Evolutionary conservation across 2,797 vertebrate species (phyloP).

Genomic region (Nyctalus aviator): DNA sequence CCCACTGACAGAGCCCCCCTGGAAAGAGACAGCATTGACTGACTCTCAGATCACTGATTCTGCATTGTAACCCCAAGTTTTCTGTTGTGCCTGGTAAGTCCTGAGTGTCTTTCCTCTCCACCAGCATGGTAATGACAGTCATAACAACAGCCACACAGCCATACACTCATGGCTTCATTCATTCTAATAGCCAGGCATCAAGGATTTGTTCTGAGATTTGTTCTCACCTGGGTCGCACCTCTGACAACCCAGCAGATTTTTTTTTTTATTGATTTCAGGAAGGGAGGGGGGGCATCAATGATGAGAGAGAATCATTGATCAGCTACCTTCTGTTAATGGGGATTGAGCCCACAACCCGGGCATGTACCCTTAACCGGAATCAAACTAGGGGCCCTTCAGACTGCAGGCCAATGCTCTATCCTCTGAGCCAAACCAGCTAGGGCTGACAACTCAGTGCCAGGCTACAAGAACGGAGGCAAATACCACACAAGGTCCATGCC

Average conservation of each 20-base stretch:
- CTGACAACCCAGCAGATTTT: background rate
- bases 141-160: background rate
- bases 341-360: too few species aligned
- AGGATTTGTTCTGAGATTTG: accelerated
- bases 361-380: too few species aligned
- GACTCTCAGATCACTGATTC: background rate
- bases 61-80: accelerated
- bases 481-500: background rate
- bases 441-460: background rate
- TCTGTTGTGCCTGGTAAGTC: background rate
- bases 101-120: background rate
- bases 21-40: accelerated
- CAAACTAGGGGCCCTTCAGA: too few species aligned
- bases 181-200: background rate
- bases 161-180: accelerated
- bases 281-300: too few species aligned
- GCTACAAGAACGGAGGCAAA: background rate
- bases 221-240: background rate
- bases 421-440: too few species aligned
- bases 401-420: too few species aligned
- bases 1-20: accelerated
- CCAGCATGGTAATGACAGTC: background rate
- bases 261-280: too few species aligned
- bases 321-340: too few species aligned
- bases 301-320: too few species aligned